A percentile compares a stretch with the other conserved stretches of the same genome.
Conservation (phyloP, 2,113 vertebrate genomes). For the Myiopsitta monachus region DNA sequence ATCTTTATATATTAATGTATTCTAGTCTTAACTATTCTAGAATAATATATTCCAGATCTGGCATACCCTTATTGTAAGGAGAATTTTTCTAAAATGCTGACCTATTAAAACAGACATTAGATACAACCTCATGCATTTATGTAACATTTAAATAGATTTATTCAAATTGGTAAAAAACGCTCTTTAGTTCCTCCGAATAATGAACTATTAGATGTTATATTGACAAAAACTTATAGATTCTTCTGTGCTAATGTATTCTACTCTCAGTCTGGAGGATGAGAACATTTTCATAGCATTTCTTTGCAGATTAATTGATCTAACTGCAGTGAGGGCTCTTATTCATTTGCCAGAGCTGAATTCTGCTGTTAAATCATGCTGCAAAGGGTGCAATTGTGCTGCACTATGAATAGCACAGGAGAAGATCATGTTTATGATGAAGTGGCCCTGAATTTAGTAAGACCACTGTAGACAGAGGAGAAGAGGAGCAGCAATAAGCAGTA, state of each 20-base stretch:
- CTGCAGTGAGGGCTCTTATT: background rate
- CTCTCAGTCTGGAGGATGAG: background rate
- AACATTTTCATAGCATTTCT: slow-evolving; percentile 22
- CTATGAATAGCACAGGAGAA: background rate
- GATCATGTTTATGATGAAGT: background rate
- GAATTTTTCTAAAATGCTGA: background rate
- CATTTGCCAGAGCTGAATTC: slow-evolving; percentile 18
- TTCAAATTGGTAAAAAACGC: background rate
- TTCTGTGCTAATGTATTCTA: slow-evolving; percentile 25
- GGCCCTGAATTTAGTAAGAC: background rate
- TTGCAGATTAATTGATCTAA: slow-evolving; percentile 49
- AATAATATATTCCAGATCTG: slow-evolving; percentile 26
- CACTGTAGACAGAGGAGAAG: background rate
- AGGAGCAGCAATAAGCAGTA: background rate
- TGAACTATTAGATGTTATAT: slow-evolving; percentile 8
- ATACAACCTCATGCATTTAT: slow-evolving; percentile 20
- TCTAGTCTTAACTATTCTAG: background rate
- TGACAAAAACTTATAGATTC: slow-evolving; percentile 28
- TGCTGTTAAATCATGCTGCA: background rate
- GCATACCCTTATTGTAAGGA: background rate
- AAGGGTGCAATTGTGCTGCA: background rate
- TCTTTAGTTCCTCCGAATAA: background rate
- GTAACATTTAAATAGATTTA: slow-evolving; percentile 39
- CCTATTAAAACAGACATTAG: slow-evolving; percentile 1
- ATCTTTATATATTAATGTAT: slow-evolving; percentile 2